phyloP scores from a whole-genome alignment of 2,113 vertebrate species.

The Pseudorectes ferrugineus region DNA sequence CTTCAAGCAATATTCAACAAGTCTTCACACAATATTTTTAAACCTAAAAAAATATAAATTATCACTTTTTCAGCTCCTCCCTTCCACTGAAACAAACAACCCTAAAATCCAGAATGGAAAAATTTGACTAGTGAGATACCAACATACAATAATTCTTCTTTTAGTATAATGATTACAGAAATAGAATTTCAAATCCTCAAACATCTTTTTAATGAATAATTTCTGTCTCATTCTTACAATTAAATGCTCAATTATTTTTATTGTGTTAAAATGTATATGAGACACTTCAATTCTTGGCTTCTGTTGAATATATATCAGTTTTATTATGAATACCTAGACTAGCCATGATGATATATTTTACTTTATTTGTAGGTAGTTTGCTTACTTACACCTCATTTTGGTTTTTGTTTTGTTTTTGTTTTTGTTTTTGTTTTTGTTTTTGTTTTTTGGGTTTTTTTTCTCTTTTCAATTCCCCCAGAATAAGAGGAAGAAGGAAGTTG shows the following conservation, averaged over 20 bases:
- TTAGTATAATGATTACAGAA: not conserved
- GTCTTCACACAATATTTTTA: not conserved
- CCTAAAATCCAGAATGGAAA: not conserved
- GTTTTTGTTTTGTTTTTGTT: no score
- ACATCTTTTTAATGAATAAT: not conserved
- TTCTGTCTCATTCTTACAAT: not conserved
- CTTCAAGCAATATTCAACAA: not conserved
- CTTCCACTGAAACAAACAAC: not conserved
- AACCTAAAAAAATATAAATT: not conserved
- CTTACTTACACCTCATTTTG: accelerated
- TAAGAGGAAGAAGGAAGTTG: not conserved
- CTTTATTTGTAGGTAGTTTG: not conserved
- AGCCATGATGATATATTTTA: not conserved
- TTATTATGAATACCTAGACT: not conserved
- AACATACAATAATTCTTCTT: not conserved
- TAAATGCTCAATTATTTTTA: not conserved
- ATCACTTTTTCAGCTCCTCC: not conserved
- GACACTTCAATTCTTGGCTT: not conserved
- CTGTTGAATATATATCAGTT: not conserved
- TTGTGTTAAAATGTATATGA: not conserved
- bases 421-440: not conserved
- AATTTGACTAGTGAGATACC: not conserved
- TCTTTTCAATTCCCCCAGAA: accelerated
- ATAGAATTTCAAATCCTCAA: not conserved
- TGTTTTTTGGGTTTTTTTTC: no score